A percentile compares a stretch with the other conserved stretches of the same genome.
Evolutionary conservation across 2,113 vertebrate genomes (phyloP).

Genomic region (Sula dactylatra): DNA sequence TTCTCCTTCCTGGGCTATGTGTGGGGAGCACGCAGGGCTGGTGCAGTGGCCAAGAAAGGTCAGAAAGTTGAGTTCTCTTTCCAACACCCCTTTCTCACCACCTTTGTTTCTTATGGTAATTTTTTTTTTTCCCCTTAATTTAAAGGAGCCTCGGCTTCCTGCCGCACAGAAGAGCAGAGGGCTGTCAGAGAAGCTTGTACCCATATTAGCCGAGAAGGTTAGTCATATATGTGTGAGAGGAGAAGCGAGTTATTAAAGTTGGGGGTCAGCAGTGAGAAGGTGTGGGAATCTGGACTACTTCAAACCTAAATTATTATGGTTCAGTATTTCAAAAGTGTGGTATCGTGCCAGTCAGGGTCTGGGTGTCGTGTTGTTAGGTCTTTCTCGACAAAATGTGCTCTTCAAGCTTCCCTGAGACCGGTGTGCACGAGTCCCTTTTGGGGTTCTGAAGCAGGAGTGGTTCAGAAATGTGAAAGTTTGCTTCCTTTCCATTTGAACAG

Average conservation of each 20-base stretch:
- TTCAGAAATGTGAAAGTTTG: background rate
- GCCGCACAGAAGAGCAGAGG: fast-evolving
- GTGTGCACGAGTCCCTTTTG: background rate
- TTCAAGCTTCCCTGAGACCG: background rate
- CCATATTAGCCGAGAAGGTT: fast-evolving
- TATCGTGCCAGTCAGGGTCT: background rate
- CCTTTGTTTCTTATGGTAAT: background rate
- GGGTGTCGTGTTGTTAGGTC: background rate
- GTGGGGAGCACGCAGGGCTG: background rate
- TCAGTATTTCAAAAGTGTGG: background rate
- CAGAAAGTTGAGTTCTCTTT: background rate
- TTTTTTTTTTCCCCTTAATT: background rate
- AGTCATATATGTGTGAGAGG: fast-evolving
- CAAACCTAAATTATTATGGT: fast-evolving
- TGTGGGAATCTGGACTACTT: background rate
- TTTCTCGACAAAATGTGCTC: background rate
- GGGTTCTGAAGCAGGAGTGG: background rate
- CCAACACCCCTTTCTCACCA: background rate
- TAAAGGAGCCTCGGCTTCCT: background rate
- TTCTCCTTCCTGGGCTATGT: background rate
- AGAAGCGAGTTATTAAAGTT: background rate
- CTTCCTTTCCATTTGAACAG: background rate
- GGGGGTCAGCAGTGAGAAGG: background rate
- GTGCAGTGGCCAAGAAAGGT: background rate
- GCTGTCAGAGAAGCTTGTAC: background rate